Evolutionary conservation across 2,888 invertebrate genomes (phyloP), one percentile per base, ranked within the genome.

Genomic region (Uloborus plumipes): DNA sequence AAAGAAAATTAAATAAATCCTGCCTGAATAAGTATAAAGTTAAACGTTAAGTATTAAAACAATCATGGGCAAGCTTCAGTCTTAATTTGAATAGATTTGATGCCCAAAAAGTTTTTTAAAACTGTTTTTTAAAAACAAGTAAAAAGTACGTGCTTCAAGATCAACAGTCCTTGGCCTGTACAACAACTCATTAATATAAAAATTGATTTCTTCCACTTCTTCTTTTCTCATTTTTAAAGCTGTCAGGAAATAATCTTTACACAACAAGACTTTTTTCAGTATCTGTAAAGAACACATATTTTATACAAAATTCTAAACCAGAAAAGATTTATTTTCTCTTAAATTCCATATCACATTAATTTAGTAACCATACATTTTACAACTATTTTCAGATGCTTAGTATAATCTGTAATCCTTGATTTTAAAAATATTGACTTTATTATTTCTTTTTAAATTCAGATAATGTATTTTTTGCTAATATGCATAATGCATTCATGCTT

Each of bases 181-280:
- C 49, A 69, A 69, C 0, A 80, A 51, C 6, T 26, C 51, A 61
- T 20, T 73, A 14, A 80, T 73, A 18, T 62, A 55, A 51, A 49
- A 69, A 31, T 73, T 80, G 22, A 73, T 39, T 39, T 80, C 73
- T 9, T 80, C 55, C 9, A 69, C 53, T 62, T 80, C 79, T 62
- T 80, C 79, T 62, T n/a, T 73, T 67, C 79, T 61, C 26, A 69
- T 18, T 49, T 73, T 80, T 4, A 80, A 31, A 31, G 73, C 20
- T 50, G 61, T 55, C 55, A 69, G 51, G 47, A 80, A 69, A 18
- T 66, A 61, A 20, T 73, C 62, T 69, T 69, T 73, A 53, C 62
- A 69, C 15, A 20, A 31, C 7, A 26, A 15, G 47, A 73, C 55
- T 55, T 67, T 62, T 16, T 26, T 62, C 55, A 55, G 61, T 47